Percentiles rank a stretch among this genome's conserved stretches.
Conservation (phyloP, 1,140 invertebrate species). For the Diorhabda carinulata region DNA sequence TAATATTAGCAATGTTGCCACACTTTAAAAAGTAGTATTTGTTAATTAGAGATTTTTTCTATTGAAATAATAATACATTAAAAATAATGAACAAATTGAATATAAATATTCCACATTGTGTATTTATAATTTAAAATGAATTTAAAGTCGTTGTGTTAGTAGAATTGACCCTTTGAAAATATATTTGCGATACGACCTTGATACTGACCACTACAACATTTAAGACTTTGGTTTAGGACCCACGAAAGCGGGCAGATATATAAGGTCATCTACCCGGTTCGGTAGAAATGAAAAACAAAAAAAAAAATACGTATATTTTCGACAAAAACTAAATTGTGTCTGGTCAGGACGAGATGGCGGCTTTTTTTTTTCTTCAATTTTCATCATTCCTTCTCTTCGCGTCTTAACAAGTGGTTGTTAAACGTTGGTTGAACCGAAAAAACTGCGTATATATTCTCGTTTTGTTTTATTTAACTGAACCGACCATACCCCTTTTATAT, state of each 20-base stretch:
- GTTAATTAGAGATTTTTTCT: no score
- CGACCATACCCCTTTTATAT: no score
- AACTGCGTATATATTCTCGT: not conserved
- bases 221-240: conserved; percentile 29
- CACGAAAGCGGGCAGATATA: conserved; percentile 1
- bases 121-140: no score
- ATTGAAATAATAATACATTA: no score
- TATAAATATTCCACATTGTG: no score
- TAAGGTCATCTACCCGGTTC: conserved; percentile 11
- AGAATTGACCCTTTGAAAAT: not conserved
- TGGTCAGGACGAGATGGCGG: conserved; percentile 24
- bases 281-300: not conserved
- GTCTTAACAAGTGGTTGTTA: not conserved
- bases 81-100: no score
- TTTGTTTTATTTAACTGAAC: not conserved
- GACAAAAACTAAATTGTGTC: conserved; percentile 29
- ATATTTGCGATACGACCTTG: not conserved
- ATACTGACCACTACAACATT: conserved; percentile 33
- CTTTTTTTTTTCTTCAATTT: conserved; percentile 9
- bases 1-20: no score
- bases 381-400: not conserved
- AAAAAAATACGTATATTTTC: not conserved
- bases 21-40: no score
- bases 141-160: no score
- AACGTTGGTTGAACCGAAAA: conserved; percentile 9